A percentile compares a stretch with the other conserved stretches of the same genome.
Evolutionary conservation across 2,888 invertebrate species (phyloP).

Genomic region (Hipparchia semele): DNA sequence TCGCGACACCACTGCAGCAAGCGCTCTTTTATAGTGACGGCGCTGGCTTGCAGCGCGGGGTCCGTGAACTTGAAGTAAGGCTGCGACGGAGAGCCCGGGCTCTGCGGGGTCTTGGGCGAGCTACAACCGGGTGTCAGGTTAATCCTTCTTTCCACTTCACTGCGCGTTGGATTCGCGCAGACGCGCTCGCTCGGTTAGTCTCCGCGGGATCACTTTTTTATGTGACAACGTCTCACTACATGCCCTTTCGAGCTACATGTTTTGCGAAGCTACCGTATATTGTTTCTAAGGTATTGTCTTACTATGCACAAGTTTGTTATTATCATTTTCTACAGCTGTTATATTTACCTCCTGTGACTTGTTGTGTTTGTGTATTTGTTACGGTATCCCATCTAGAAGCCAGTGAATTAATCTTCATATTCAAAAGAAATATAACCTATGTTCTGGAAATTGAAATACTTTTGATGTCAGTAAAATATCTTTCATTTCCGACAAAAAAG

Average conservation of each 20-base stretch:
- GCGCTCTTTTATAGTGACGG: slow-evolving; percentile 97
- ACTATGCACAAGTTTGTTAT: no score
- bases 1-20: slow-evolving; percentile 98
- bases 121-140: slow-evolving; percentile 83
- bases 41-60: slow-evolving; percentile 94
- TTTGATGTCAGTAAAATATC: no score
- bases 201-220: slow-evolving; percentile 34
- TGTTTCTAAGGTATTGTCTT: no score
- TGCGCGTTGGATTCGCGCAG: slow-evolving; percentile 25
- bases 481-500: no score
- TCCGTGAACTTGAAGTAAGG: slow-evolving; percentile 96
- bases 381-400: background rate
- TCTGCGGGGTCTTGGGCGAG: slow-evolving; percentile 88
- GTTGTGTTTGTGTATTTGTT: background rate
- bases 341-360: background rate
- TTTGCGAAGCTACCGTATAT: no score
- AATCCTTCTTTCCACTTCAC: slow-evolving; percentile 50
- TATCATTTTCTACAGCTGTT: no score
- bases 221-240: slow-evolving; percentile 10
- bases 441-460: no score
- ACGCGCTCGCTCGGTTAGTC: slow-evolving; percentile 46
- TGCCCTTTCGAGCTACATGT: background rate
- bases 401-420: background rate
- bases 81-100: slow-evolving; percentile 85
- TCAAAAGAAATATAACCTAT: background rate